Conservation (phyloP, 2,113 vertebrate species). For the Hiodon tergisus region DNA sequence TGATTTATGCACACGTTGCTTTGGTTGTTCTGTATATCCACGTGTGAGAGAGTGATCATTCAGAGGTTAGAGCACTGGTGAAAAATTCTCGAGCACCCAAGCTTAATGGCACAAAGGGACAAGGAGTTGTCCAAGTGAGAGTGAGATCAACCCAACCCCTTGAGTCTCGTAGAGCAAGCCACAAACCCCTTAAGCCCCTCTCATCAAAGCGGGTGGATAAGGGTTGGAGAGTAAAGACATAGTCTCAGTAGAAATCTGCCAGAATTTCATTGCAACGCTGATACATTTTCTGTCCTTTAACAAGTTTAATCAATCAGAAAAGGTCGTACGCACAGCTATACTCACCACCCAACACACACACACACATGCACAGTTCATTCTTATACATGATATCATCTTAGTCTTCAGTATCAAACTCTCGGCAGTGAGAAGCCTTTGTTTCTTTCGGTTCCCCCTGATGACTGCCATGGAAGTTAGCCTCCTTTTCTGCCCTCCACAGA, state of each 20-base stretch:
- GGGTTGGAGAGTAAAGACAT: background rate
- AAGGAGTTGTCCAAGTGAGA: background rate
- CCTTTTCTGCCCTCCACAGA: background rate
- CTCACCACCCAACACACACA: too few relatives aligned
- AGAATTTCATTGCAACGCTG: too few relatives aligned
- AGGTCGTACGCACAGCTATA: too few relatives aligned
- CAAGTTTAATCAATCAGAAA: too few relatives aligned
- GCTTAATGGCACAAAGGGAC: background rate
- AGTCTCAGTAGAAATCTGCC: background rate
- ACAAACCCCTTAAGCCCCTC: background rate
- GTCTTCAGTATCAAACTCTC: background rate
- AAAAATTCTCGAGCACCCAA: background rate
- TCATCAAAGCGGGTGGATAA: background rate
- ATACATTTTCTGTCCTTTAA: background rate
- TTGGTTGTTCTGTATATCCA: background rate
- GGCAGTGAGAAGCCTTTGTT: background rate
- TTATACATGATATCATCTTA: too few relatives aligned
- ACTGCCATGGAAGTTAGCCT: too few relatives aligned
- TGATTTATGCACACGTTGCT: background rate
- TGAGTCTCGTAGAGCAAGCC: background rate
- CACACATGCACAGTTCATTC: background rate
- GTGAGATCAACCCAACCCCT: background rate
- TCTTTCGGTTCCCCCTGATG: background rate
- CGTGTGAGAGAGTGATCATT: background rate
- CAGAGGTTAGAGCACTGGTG: background rate